Conservation (phyloP, 2,888 invertebrate species). For the Epsilonema sp. region DNA sequence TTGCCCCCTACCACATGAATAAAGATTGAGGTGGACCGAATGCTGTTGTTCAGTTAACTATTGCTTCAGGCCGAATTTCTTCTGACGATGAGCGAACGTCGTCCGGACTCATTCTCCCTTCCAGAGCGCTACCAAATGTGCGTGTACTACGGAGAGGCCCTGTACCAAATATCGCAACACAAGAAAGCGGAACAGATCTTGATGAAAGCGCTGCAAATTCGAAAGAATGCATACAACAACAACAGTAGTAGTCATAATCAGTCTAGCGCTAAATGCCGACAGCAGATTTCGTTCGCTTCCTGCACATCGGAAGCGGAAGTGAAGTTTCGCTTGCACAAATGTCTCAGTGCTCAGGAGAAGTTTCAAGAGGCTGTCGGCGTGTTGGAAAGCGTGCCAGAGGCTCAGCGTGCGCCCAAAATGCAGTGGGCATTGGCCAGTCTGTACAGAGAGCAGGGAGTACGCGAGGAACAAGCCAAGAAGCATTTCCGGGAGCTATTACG, state of each 20-base stretch:
- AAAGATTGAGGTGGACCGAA: too few species aligned
- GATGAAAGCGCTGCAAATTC: background rate
- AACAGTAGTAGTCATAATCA: too few species aligned
- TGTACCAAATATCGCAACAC: background rate
- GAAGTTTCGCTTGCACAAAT: constrained; percentile 1
- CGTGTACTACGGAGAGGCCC: constrained; percentile 3
- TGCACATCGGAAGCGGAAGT: constrained; percentile 4
- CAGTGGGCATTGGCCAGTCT: constrained; percentile 6
- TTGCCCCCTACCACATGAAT: too few species aligned
- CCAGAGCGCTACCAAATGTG: constrained; percentile 1
- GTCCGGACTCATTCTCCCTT: background rate
- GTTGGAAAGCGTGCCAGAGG: constrained; percentile 2
- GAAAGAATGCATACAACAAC: background rate
- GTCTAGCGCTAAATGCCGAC: background rate
- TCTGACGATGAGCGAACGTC: background rate
- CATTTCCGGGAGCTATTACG: too few species aligned
- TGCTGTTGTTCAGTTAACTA: too few species aligned
- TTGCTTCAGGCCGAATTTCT: background rate
- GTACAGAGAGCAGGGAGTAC: background rate
- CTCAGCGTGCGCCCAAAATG: constrained; percentile 5
- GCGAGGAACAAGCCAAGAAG: background rate
- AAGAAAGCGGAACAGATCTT: background rate
- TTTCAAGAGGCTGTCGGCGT: constrained; percentile 7
- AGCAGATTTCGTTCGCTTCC: too few species aligned
- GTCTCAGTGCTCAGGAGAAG: constrained; percentile 2